phyloP scores from a whole-genome alignment of 2,113 vertebrate species.

The Tragelaphus buxtoni region DNA sequence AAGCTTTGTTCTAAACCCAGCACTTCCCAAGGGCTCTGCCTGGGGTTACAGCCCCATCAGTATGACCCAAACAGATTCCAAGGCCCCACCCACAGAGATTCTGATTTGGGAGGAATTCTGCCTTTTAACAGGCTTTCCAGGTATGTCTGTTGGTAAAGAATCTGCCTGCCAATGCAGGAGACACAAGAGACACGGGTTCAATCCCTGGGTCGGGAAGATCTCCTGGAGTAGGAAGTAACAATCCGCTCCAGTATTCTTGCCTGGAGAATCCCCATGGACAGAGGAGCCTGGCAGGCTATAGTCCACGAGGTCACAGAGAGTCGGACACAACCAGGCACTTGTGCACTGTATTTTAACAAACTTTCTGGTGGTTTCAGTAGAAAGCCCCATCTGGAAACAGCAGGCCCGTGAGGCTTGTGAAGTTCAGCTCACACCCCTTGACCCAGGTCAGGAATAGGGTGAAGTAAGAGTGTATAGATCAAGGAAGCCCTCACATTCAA shows the following conservation, averaged over 20 bases:
- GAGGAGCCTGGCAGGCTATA: background rate
- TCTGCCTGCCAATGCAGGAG: background rate
- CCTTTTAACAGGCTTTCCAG: background rate
- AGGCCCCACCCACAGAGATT: background rate
- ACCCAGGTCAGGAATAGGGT: background rate
- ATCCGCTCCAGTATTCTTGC: background rate
- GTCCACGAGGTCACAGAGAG: background rate
- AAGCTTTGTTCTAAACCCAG: background rate
- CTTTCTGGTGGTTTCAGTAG: background rate
- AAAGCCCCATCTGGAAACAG: background rate
- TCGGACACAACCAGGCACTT: background rate
- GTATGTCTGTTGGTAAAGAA: background rate
- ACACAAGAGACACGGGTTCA: background rate
- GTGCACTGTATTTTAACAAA: background rate
- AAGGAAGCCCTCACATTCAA: background rate
- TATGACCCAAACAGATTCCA: background rate
- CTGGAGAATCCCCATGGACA: background rate
- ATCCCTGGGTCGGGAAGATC: background rate
- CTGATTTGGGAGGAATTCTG: background rate
- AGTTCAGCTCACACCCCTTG: background rate
- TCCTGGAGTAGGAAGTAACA: background rate
- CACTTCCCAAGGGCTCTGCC: background rate
- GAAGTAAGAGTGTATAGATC: background rate
- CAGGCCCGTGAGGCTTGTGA: background rate
- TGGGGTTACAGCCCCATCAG: background rate